Evolutionary conservation across 2,888 invertebrate genomes (phyloP).

Genomic region (Meta bourneti): DNA sequence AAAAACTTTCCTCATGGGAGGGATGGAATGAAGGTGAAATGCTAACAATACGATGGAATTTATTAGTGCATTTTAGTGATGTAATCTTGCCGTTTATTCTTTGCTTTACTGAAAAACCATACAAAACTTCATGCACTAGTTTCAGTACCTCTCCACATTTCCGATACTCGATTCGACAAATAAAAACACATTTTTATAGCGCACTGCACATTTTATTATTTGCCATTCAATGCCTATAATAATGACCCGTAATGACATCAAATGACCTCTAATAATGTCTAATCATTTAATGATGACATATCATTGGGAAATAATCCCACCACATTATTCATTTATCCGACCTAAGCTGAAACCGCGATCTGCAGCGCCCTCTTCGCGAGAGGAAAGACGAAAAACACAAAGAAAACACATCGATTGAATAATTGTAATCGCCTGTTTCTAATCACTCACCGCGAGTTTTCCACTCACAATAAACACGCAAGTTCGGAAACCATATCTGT

Average conservation of each 20-base stretch:
- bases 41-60: no score
- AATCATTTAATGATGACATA: conserved; percentile 42
- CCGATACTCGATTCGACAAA: background rate
- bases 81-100: no score
- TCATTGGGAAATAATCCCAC: conserved; percentile 28
- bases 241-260: conserved; percentile 50
- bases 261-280: conserved; percentile 57
- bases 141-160: background rate
- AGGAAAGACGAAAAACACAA: conserved; percentile 1
- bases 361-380: background rate
- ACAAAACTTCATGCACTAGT: background rate
- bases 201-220: conserved; percentile 13
- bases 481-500: background rate
- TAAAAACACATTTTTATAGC: conserved; percentile 6
- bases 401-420: conserved; percentile 20
- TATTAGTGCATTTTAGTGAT: no score
- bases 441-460: conserved; percentile 1
- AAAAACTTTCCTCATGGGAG: no score
- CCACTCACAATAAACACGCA: background rate
- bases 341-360: background rate
- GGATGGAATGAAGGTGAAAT: no score
- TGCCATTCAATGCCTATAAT: conserved; percentile 51
- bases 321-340: conserved; percentile 39
- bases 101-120: background rate
- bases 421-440: conserved; percentile 19